Percentiles rank a stretch among this genome's conserved stretches.
Conservation (phyloP, 1,140 invertebrate genomes). For the Pachypsylla venusta region DNA sequence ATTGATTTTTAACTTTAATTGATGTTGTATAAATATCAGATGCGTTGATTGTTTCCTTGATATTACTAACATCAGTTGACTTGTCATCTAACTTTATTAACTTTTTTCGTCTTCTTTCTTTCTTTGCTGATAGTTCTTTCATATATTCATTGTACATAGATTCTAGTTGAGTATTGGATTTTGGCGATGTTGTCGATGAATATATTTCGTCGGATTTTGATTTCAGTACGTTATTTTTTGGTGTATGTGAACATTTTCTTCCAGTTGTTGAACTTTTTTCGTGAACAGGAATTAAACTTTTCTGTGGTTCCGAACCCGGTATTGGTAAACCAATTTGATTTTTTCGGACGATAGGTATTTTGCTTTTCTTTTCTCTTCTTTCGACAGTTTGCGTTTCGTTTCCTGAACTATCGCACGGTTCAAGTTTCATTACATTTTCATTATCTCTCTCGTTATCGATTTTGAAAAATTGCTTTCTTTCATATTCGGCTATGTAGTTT, state of each 20-base stretch:
- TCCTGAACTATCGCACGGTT: not conserved
- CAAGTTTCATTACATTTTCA: not conserved
- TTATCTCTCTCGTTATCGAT: too few species aligned
- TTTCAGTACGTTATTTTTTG: slow-evolving; percentile 2
- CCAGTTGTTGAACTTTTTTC: slow-evolving; percentile 4
- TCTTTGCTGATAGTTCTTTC: slow-evolving; percentile 55
- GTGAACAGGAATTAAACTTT: not conserved
- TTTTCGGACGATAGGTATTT: not conserved
- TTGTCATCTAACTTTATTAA: slow-evolving; percentile 48
- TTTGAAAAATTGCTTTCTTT: not conserved
- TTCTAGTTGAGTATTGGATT: slow-evolving; percentile 32
- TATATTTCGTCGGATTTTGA: not conserved
- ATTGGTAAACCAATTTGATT: slow-evolving; percentile 10
- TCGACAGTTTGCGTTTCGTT: not conserved
- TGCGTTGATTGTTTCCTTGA: slow-evolving; percentile 11
- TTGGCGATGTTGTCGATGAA: slow-evolving; percentile 21
- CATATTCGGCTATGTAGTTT: not conserved
- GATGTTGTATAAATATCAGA: slow-evolving; percentile 4
- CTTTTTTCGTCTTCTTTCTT: slow-evolving; percentile 57
- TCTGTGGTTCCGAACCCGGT: slow-evolving; percentile 9
- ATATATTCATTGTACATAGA: slow-evolving; percentile 68
- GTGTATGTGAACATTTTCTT: not conserved
- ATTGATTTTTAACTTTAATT: slow-evolving; percentile 21
- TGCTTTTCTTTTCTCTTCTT: slow-evolving; percentile 6
- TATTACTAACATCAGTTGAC: slow-evolving; percentile 20